Conservation (phyloP, 2,113 vertebrate genomes). For the Leptobrachium ailaonicum region DNA sequence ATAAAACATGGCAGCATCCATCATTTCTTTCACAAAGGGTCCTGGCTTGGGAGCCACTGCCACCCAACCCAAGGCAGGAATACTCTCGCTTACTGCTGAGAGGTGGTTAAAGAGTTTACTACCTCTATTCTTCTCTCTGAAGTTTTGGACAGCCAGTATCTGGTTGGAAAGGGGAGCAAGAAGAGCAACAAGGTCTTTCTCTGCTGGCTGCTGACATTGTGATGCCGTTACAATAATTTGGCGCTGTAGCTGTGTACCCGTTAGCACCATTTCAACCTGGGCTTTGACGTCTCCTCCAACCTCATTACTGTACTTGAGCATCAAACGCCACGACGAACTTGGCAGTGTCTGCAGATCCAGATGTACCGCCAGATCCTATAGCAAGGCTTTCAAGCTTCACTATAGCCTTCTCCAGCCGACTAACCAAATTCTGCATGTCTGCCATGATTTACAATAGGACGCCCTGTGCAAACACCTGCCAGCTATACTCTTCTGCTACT, state of each 20-base stretch:
- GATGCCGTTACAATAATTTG: conserved; percentile 80
- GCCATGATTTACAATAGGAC: conserved; percentile 62
- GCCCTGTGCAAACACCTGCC: not conserved
- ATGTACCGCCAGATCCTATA: conserved; percentile 58
- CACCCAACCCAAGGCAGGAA: no score
- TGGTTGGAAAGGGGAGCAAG: no score
- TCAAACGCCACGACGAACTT: conserved; percentile 84
- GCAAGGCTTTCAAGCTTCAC: conserved; percentile 79
- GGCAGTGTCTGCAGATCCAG: conserved; percentile 68
- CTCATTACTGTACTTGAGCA: conserved; percentile 77
- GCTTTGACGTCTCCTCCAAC: conserved; percentile 90
- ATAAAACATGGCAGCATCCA: no score
- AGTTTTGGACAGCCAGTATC: no score
- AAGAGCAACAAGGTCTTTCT: no score
- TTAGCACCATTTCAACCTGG: conserved; percentile 90
- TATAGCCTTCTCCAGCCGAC: conserved; percentile 89
- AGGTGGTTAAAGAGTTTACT: no score
- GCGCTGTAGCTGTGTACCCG: conserved; percentile 74
- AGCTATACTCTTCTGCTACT: not conserved
- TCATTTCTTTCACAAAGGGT: no score
- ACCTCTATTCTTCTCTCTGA: no score
- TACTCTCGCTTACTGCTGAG: no score
- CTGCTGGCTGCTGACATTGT: conserved; percentile 84
- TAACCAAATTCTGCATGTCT: conserved; percentile 85
- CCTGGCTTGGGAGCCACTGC: no score